These are phyloP conservation scores for Thermophis baileyi DNA, from an alignment of 2,113 vertebrate genomes.

Conservation along the genomic window DNA sequence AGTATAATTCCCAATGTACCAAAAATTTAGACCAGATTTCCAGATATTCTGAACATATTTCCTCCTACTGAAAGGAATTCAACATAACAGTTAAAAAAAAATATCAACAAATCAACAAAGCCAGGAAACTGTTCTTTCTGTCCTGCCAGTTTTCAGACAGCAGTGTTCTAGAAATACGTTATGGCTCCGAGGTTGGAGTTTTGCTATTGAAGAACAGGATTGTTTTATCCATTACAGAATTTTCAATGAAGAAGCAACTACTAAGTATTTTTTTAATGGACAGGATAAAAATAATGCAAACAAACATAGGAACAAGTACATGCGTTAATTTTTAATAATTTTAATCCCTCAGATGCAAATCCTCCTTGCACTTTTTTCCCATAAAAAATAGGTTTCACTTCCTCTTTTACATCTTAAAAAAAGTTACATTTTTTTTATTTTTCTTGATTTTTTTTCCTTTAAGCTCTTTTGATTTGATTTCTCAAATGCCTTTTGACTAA, in stretches of 20 bases:
- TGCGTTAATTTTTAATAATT: neutral
- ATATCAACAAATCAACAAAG: neutral
- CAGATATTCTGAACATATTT: neutral
- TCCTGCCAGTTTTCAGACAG: neutral
- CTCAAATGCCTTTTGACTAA: neutral
- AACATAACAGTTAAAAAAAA: neutral
- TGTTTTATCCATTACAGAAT: neutral
- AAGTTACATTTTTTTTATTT: neutral
- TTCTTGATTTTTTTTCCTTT: neutral
- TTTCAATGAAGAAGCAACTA: neutral
- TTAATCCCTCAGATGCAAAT: neutral
- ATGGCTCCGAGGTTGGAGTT: neutral
- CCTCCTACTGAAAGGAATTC: neutral
- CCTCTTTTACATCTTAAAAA: neutral
- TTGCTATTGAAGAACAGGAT: neutral
- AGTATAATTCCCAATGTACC: neutral
- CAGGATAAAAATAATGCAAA: neutral
- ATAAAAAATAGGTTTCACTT: neutral
- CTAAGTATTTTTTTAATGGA: neutral
- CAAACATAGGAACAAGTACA: neutral
- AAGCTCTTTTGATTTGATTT: neutral
- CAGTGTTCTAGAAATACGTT: neutral
- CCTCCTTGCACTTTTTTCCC: neutral
- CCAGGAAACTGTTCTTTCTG: neutral
- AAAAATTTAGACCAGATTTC: neutral